These are phyloP conservation scores for Syngnathoides biaculeatus DNA, from an alignment of 2,113 vertebrate species.

Conservation along the genomic window DNA sequence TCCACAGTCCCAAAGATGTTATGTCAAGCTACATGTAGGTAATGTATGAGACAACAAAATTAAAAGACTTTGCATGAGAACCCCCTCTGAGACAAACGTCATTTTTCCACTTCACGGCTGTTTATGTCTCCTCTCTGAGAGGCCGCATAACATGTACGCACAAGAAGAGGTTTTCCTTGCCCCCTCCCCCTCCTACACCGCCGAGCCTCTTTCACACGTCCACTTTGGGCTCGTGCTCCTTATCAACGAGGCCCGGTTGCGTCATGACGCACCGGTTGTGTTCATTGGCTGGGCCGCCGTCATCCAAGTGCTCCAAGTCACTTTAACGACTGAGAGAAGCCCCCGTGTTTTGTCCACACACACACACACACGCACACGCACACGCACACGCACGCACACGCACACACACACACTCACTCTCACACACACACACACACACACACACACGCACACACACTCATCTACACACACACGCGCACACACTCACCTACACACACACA, in stretches of 20 bases:
- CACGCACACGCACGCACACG: slow-evolving; percentile 1
- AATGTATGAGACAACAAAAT: slow-evolving; percentile 22
- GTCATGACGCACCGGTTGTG: slow-evolving; percentile 81
- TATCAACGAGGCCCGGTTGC: slow-evolving; percentile 89
- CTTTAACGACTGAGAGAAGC: neutral
- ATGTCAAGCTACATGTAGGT: slow-evolving; percentile 30
- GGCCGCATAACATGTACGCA: slow-evolving; percentile 66
- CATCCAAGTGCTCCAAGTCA: slow-evolving; percentile 51
- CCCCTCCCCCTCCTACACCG: slow-evolving; percentile 31
- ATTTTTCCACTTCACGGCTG: slow-evolving; percentile 29
- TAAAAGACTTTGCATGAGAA: neutral
- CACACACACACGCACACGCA: slow-evolving; percentile 1
- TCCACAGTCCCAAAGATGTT: slow-evolving; percentile 49
- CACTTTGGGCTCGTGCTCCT: slow-evolving; percentile 84
- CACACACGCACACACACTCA: too few relatives aligned
- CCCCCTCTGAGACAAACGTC: neutral
- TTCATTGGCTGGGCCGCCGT: slow-evolving; percentile 81
- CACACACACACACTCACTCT: slow-evolving; percentile 2
- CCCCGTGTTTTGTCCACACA: neutral
- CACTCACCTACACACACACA: too few relatives aligned
- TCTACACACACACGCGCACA: neutral
- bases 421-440: too few relatives aligned
- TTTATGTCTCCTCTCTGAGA: slow-evolving; percentile 55
- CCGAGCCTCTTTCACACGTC: slow-evolving; percentile 79
- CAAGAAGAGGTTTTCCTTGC: slow-evolving; percentile 72